Evolutionary conservation across 2,888 invertebrate genomes (phyloP).

Genomic region (Cataglyphis rosenhaueri): DNA sequence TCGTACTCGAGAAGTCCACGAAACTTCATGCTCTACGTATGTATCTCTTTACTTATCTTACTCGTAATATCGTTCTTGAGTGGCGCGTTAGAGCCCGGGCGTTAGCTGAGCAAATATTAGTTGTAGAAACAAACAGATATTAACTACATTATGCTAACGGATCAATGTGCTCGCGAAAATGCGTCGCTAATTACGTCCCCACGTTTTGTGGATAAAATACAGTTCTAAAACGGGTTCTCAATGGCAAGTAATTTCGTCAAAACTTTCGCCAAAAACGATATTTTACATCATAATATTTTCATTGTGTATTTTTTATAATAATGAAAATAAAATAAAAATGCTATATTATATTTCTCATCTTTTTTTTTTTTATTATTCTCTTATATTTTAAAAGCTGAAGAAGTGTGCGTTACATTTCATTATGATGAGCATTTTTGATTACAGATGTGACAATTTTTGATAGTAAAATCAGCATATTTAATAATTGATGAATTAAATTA

Average conservation of each 20-base stretch:
- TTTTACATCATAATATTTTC: not conserved
- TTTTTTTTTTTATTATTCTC: not conserved
- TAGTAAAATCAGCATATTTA: not conserved
- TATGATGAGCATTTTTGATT: not conserved
- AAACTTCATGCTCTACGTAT: constrained; percentile 29
- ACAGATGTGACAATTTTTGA: not conserved
- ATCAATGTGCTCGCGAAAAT: constrained; percentile 29
- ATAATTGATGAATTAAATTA: not conserved
- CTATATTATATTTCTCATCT: not conserved
- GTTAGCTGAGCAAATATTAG: constrained; percentile 57
- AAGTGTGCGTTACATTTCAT: not conserved
- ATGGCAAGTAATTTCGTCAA: not conserved
- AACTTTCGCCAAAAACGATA: too few species aligned
- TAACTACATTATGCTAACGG: constrained; percentile 28
- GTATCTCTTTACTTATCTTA: constrained; percentile 45
- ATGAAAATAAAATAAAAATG: not conserved
- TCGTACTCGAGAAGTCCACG: constrained; percentile 9
- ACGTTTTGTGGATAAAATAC: not conserved
- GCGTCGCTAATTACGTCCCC: constrained; percentile 7
- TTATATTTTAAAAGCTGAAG: not conserved
- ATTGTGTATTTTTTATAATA: not conserved
- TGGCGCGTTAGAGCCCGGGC: constrained; percentile 43
- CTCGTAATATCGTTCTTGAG: constrained; percentile 53
- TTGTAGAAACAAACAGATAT: constrained; percentile 42
- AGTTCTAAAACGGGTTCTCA: not conserved